Evolutionary conservation across 2,797 vertebrate genomes (phyloP), one percentile per base, ranked within the genome.

Genomic region (Darevskia nairensis): DNA sequence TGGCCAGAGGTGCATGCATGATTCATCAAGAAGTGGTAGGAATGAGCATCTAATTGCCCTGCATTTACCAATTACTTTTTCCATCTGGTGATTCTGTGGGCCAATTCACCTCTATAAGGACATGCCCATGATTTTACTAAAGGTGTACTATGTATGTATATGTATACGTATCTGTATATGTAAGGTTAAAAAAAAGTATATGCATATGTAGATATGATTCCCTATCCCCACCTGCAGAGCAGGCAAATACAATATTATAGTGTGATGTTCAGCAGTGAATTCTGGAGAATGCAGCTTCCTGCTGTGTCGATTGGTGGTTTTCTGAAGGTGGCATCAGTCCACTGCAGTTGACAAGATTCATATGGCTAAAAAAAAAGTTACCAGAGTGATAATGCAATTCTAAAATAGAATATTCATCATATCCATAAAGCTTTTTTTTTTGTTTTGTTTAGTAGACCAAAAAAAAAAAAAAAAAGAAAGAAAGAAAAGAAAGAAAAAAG

Each of bases 1-100:
- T 86, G 86, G 92, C 93, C 91, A 90, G 90, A 91, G 91, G 89
- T 4, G 0, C 78, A 76, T 91, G 92, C 87, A 87, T 93, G 94
- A 90, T 94, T 95, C 94, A 90, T 96, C 91, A 94, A 92, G 93
- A 94, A 92, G 88, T 91, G 92, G 92, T 89, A 87, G 91, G 94
- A 93, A 95, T 95, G 93, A 96, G 88, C 87, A 86, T 13, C 93
- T 91, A 91, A 92, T 94, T 93, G 87, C 90, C 90, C 17, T 93
- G 86, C 46, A 89, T 87, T 91, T 90, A 76, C 91, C 81, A 86
- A 91, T 35, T 80, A 79, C 92, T 94, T 88, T 88, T 91, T 82
- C 85, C 74, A 81, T 80, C 90, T 81, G 84, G 84, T 92, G 92
- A 92, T 91, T 92, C 88, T 79, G 91, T 72, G 81, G 86, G 89